Conservation (phyloP, 1,140 invertebrate genomes). For the Episyrphus balteatus region DNA sequence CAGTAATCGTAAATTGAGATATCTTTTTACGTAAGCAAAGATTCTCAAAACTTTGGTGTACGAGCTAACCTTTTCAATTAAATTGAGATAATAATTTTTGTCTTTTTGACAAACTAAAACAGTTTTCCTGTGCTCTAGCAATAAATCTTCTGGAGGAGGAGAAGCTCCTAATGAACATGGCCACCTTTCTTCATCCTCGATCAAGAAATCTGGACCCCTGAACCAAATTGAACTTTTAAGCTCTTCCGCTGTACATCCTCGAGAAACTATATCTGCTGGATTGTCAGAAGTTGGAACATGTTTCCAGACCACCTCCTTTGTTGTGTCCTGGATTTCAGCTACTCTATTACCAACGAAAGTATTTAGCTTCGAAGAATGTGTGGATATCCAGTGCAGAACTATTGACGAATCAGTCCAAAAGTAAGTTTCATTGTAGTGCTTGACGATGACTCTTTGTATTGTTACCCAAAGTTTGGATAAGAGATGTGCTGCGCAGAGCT, state of each 20-base stretch:
- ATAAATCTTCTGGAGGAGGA: too few relatives aligned
- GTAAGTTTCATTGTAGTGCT: background rate
- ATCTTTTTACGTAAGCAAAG: background rate
- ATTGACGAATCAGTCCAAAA: slow-evolving; percentile 4
- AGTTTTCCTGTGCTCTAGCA: too few relatives aligned
- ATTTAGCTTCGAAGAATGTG: slow-evolving; percentile 7
- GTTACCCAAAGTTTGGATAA: too few relatives aligned
- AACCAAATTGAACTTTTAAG: too few relatives aligned
- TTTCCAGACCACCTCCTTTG: slow-evolving; percentile 12
- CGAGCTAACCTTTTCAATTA: background rate
- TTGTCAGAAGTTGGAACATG: too few relatives aligned
- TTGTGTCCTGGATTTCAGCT: slow-evolving; percentile 12
- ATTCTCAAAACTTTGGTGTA: background rate
- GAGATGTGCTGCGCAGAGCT: too few relatives aligned
- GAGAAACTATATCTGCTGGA: too few relatives aligned
- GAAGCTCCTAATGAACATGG: background rate
- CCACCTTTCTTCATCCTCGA: slow-evolving; percentile 15
- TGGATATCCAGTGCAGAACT: background rate
- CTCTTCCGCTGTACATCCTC: too few relatives aligned
- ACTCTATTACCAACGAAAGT: slow-evolving; percentile 20
- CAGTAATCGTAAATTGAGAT: too few relatives aligned
- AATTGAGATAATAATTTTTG: slow-evolving; percentile 1
- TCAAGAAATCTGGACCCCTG: too few relatives aligned
- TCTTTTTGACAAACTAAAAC: slow-evolving; percentile 2
- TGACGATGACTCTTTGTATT: too few relatives aligned